A percentile compares a stretch with the other conserved stretches of the same genome.
phyloP scores from a whole-genome alignment of 2,888 invertebrate species.

The Parnassius orleans region DNA sequence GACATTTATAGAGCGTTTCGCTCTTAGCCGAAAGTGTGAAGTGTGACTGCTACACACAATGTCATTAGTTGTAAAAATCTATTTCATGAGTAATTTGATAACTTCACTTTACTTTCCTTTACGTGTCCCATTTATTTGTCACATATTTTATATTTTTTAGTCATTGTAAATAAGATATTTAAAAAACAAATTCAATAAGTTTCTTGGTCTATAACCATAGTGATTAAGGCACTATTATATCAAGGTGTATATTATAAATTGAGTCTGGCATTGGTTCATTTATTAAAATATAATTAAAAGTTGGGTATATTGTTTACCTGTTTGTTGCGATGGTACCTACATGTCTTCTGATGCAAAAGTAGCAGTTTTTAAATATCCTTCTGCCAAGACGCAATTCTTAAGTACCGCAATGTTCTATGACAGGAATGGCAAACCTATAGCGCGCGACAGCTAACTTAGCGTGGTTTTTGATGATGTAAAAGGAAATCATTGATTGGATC shows the following conservation, averaged over 20 bases:
- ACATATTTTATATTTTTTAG: conserved; percentile 30
- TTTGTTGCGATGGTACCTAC: too few relatives aligned
- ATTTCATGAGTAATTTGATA: conserved; percentile 41
- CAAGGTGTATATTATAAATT: not conserved
- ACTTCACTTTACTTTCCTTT: conserved; percentile 35
- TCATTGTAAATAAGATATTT: conserved; percentile 29
- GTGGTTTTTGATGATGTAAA: too few relatives aligned
- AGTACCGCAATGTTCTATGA: too few relatives aligned
- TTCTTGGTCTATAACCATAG: conserved; percentile 8
- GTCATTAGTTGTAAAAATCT: conserved; percentile 44
- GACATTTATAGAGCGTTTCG: conserved; percentile 2
- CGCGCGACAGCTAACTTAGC: too few relatives aligned
- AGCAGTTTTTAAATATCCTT: too few relatives aligned
- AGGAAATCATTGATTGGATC: too few relatives aligned
- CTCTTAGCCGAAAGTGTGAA: conserved; percentile 12
- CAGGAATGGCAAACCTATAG: too few relatives aligned
- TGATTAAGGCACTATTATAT: not conserved
- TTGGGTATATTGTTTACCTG: too few relatives aligned
- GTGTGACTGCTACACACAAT: conserved; percentile 47
- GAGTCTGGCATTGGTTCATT: too few relatives aligned
- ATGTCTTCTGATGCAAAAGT: too few relatives aligned
- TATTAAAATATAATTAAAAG: too few relatives aligned
- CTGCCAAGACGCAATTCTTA: too few relatives aligned
- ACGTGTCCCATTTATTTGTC: conserved; percentile 38
- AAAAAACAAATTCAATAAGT: conserved; percentile 14